Evolutionary conservation across 2,113 vertebrate species (phyloP).

Genomic region (Pristiophorus japonicus): DNA sequence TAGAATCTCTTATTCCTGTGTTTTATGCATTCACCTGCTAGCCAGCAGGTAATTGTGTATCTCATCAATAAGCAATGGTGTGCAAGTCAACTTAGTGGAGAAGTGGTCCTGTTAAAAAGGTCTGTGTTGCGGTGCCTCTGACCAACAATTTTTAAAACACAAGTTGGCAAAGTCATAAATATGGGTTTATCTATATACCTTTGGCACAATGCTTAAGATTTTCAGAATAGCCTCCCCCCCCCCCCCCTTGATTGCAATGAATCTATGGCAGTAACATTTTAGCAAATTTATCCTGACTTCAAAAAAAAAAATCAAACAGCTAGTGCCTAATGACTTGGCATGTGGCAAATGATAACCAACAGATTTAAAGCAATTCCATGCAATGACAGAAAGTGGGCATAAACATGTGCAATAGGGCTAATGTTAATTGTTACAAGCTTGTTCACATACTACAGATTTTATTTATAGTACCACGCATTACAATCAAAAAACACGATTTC

Average conservation of each 20-base stretch:
- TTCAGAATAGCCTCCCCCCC: neutral
- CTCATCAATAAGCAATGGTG: neutral
- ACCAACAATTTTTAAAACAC: neutral
- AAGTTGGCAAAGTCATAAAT: neutral
- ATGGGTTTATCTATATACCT: neutral
- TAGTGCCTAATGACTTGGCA: neutral
- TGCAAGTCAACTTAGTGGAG: neutral
- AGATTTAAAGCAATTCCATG: neutral
- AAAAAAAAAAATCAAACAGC: neutral
- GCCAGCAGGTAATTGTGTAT: neutral
- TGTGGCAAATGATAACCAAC: neutral
- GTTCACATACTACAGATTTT: neutral
- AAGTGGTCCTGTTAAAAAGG: neutral
- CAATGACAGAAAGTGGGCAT: neutral
- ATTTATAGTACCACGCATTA: neutral
- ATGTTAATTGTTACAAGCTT: neutral
- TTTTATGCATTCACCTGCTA: too few relatives aligned
- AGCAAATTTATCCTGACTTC: neutral
- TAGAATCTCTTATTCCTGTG: neutral
- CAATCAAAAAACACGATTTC: neutral
- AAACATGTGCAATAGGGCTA: neutral
- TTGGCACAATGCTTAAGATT: neutral
- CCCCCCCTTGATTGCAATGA: neutral
- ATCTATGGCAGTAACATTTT: neutral
- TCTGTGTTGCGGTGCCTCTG: neutral